A percentile compares a stretch with the other conserved stretches of the same genome.
Conservation (phyloP, 2,113 vertebrate genomes). For the Triplophysa siluroides region DNA sequence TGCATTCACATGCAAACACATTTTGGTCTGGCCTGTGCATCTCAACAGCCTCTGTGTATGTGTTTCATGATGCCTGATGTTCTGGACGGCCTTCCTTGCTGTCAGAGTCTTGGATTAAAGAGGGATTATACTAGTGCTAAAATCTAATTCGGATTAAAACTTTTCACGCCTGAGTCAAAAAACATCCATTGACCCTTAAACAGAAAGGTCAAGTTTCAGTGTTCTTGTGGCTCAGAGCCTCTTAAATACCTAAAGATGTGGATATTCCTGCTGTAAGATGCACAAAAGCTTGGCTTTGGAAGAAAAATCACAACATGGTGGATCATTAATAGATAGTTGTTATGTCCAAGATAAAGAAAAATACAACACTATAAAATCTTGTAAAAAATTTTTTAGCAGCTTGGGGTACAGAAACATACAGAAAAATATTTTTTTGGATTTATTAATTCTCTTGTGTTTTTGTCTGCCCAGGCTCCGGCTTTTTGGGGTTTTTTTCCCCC, state of each 20-base stretch:
- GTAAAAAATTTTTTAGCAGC: too few species aligned
- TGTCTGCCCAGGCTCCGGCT: too few species aligned
- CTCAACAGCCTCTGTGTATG: conserved; percentile 67
- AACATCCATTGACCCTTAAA: conserved; percentile 77
- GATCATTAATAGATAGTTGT: too few species aligned
- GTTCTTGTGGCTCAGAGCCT: conserved; percentile 69
- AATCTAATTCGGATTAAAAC: conserved; percentile 68
- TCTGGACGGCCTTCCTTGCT: conserved; percentile 26
- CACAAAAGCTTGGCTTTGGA: not conserved
- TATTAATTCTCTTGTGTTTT: too few species aligned
- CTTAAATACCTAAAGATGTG: conserved; percentile 69
- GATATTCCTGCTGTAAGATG: conserved; percentile 40
- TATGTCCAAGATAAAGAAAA: too few species aligned
- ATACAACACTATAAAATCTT: too few species aligned
- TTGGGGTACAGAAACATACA: too few species aligned
- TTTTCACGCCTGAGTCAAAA: conserved; percentile 66
- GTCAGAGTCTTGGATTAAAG: conserved; percentile 73
- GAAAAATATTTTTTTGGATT: too few species aligned
- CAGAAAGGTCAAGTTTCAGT: conserved; percentile 81
- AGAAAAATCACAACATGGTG: too few species aligned
- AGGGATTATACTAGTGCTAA: conserved; percentile 73
- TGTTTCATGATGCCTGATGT: not conserved
- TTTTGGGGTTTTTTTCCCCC: too few species aligned
- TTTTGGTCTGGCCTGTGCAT: conserved; percentile 60
- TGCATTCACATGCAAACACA: conserved; percentile 85